A percentile compares a stretch with the other conserved stretches of the same genome.
Evolutionary conservation across 2,113 vertebrate genomes (phyloP).

Genomic region (Fulmarus glacialis): DNA sequence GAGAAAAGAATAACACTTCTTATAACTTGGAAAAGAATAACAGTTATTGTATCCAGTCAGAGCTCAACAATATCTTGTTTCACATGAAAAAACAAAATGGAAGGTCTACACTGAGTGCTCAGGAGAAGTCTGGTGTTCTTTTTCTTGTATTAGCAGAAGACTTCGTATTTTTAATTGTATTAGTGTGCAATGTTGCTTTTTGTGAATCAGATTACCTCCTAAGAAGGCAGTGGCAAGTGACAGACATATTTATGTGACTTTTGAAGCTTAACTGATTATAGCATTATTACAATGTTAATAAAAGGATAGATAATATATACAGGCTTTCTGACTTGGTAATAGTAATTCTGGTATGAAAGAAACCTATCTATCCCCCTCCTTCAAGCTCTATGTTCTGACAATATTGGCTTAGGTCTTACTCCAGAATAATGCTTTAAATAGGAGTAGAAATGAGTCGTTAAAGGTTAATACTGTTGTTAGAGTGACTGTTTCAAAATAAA

Average conservation of each 20-base stretch:
- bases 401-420: neutral
- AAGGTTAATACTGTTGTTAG: neutral
- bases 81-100: neutral
- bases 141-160: neutral
- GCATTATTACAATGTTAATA: neutral
- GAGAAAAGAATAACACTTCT: neutral
- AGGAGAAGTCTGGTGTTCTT: neutral
- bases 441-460: neutral
- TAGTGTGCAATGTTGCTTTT: neutral
- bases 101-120: neutral
- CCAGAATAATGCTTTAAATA: neutral
- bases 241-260: neutral
- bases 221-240: neutral
- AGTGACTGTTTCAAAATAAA: neutral
- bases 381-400: neutral
- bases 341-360: neutral
- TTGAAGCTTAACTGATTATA: neutral
- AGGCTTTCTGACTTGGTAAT: neutral
- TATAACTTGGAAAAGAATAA: neutral
- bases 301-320: neutral
- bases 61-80: neutral
- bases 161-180: neutral
- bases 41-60: neutral
- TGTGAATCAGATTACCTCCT: neutral
- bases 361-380: neutral